Evolutionary conservation across 2,113 vertebrate genomes (phyloP), one percentile per base, ranked within the genome.

Genomic region (Pterocles burchelli): DNA sequence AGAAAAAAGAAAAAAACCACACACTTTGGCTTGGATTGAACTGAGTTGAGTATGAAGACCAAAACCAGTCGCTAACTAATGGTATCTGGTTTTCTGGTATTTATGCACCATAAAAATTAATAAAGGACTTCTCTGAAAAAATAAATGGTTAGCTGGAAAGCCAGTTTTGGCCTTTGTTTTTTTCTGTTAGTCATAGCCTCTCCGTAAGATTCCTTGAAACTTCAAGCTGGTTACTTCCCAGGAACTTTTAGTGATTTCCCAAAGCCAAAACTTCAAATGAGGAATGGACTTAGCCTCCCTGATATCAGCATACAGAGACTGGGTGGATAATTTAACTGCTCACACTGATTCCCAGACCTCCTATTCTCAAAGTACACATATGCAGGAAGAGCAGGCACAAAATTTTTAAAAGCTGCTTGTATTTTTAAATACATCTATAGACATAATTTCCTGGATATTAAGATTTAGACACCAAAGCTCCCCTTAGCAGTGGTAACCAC

Each of bases 61-160:
- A 88, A 96, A 94, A 74, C 51, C 74, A 75, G 85, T 93, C 90
- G 81, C 65, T 95, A 96, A 96, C 96, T 94, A 92, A 93, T 24
- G 54, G 79, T 93, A 88, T 93, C 90, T 95, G 90, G 49, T 87
- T 95, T 93, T 89, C 96, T 94, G 76, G 88, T 94, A 93, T 96
- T 95, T 94, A 77, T 75, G 83, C 62, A 46, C 73, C 80, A 87
- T 96, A 93, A 97, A 96, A 96, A 95, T 93, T 95, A 96, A 95
- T 96, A 93, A 84, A 90, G 63, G 61, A 72, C 86, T 96, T 94
- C 92, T 86, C 61, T 81, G 88, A 85, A 93, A 95, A 95, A 96
- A 97, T 94, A 96, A 95, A 96, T 62, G 65, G 65, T 94, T 78
- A 61, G 68, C 29, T 90, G 41, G 68, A 95, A 94, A 84, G 85